A percentile compares a stretch with the other conserved stretches of the same genome.
phyloP scores from a whole-genome alignment of 2,888 invertebrate genomes.

The Drosophila testacea region DNA sequence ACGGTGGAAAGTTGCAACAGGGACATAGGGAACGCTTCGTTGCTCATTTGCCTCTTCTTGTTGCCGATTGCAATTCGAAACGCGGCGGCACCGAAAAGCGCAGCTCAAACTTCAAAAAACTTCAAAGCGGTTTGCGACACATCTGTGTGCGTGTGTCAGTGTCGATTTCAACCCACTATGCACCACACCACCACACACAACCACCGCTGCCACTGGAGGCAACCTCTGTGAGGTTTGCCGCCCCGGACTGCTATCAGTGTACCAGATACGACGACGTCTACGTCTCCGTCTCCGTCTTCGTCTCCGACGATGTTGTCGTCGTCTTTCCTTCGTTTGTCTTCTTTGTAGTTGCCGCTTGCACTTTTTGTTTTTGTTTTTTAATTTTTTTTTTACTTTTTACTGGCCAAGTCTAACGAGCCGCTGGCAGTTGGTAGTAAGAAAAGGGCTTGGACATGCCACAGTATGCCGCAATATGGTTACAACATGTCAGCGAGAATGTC shows the following conservation, averaged over 20 bases:
- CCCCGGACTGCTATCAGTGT: slow-evolving; percentile 70
- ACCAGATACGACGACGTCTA: slow-evolving; percentile 66
- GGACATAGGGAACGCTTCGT: slow-evolving; percentile 36
- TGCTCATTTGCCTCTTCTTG: slow-evolving; percentile 70
- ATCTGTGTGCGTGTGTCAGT: slow-evolving; percentile 59
- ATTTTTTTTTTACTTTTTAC: background rate
- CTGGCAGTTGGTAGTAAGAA: slow-evolving; percentile 51
- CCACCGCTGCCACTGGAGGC: slow-evolving; percentile 15
- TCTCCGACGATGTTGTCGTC: background rate
- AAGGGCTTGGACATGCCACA: slow-evolving; percentile 53
- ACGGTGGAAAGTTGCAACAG: background rate
- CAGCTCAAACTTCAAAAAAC: slow-evolving; percentile 54
- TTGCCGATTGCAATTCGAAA: slow-evolving; percentile 70
- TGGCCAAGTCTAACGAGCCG: slow-evolving; percentile 55
- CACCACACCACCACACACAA: slow-evolving; percentile 23
- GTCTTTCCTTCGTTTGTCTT: slow-evolving; percentile 42
- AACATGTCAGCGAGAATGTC: slow-evolving; percentile 57
- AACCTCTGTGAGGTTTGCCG: slow-evolving; percentile 69
- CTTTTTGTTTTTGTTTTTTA: slow-evolving; percentile 19
- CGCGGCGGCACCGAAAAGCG: slow-evolving; percentile 65
- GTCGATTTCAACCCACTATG: slow-evolving; percentile 66
- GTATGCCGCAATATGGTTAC: slow-evolving; percentile 54
- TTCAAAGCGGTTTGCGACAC: slow-evolving; percentile 19
- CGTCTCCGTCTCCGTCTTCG: slow-evolving; percentile 2
- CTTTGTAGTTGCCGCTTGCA: slow-evolving; percentile 73